Conservation (phyloP, 2,797 vertebrate species). For the Xenopus petersii region DNA sequence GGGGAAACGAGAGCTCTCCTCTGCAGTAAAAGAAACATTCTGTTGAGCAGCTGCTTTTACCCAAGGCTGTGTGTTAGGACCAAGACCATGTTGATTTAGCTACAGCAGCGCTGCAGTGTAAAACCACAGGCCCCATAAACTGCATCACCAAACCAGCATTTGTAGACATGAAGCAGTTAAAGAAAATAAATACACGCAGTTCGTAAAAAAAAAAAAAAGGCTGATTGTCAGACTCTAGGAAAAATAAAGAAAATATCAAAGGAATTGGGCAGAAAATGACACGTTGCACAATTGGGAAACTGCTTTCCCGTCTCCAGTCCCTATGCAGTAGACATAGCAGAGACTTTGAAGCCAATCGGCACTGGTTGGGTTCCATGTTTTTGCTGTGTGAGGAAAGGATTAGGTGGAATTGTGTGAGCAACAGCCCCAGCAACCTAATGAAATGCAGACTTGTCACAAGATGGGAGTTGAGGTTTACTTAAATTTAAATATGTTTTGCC, state of each 20-base stretch:
- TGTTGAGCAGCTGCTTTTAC: no score
- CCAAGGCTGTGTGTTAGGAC: neutral
- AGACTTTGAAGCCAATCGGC: neutral
- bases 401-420: no score
- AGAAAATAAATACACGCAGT: neutral
- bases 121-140: no score
- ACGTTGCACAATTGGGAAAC: conserved; percentile 5
- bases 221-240: no score
- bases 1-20: no score
- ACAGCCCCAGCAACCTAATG: no score
- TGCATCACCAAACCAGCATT: conserved; percentile 10
- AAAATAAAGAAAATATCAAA: neutral
- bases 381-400: no score
- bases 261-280: neutral
- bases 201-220: conserved; percentile 19
- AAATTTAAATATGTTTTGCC: no score
- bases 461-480: no score
- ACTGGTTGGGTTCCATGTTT: no score
- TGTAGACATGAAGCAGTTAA: conserved; percentile 16
- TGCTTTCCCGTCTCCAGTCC: neutral
- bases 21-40: no score
- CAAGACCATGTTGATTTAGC: conserved; percentile 47
- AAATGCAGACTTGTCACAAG: no score
- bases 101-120: conserved; percentile 26
- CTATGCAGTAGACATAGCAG: neutral